Evolutionary conservation across 2,797 vertebrate genomes (phyloP), one percentile per base, ranked within the genome.

Genomic region (Calcarius lapponicus): DNA sequence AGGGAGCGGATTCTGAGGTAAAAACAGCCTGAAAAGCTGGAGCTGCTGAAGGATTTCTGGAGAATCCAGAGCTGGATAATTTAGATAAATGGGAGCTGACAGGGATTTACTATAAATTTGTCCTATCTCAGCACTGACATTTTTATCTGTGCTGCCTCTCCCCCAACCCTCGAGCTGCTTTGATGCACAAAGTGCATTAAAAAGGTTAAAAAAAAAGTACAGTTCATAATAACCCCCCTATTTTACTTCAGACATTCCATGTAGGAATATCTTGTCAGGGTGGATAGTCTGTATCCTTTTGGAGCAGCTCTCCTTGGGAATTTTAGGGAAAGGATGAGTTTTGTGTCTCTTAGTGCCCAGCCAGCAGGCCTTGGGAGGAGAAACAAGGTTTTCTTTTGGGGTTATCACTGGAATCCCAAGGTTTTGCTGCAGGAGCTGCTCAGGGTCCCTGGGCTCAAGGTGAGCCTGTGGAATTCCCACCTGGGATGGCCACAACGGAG

Each of bases 41-140:
- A 50, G 70, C 93, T 93, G 85, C 4, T 69, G 92, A 42, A 84
- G 78, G 29, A 61, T 94, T 95, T 72, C 86, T 95, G 92, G 88
- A 93, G 86, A 69, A 92, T 66, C 82, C 92, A 93, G 91, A 62
- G 91, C 88, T 70, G 86, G 83, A 70, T 81, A 75, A 88, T 96
- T 92, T 50, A 93, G 93, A 95, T 95, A 94, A 92, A 93, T 90
- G 47, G 92, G 78, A 70, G 91, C 70, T 86, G 91, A 40, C 65
- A 65, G 74, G 80, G 82, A 94, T 93, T 96, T 95, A 24, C 80
- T 76, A 75, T 95, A 81, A 94, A 93, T 94, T 92, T 79, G 50
- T 88, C 22, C 5, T 93, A 75, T 93, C 93, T 92, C 45, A 1
- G 19, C 83, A 15, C 62, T 86, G 93, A 79, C 86, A 0, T 84